Base-by-base conservation (phyloP, 2,888 invertebrate genomes). In the Xanthorhoe designata region DNA sequence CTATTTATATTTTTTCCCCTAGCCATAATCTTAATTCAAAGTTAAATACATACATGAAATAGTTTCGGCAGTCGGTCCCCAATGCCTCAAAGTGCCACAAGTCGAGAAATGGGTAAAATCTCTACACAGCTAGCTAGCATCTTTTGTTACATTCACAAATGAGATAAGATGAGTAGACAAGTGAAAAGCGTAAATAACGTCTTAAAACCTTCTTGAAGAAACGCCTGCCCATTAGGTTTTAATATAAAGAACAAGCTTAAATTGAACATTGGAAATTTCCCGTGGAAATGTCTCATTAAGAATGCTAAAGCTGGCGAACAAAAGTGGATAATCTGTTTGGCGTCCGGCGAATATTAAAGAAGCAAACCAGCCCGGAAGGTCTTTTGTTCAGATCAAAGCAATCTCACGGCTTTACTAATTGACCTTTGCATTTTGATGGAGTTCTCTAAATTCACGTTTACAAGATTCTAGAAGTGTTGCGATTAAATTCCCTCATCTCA, bases 291-390 rank as follows among this genome's bases (percentile, higher is more conserved):
- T 84, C 88, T 90, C 85, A 89, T 90, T 90, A 87, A 86, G 86
- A 87, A 90, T 90, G 84, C 87, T 84, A 85, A 89, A 89, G 85
- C 86, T 77, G 78, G 81, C 81, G 82, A 88, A 86, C 85, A 88
- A 87, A 88, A 90, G 89, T 89, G 87, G 87, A 87, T 91, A 91
- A 90, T 90, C 90, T 88, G 85, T 86, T 86, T 84, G 82, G 82
- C 85, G 85, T 88, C 87, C 79, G 81, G 84, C 81, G 86, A 88
- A 87, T 85, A 87, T 90, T 88, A 88, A 87, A 87, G 88, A 86
- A 87, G 84, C 81, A 84, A 82, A 79, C 82, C 79, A 79, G 74
- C 75, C 79, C 84, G 81, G 83, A 83, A 86, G 82, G 81, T 82
- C 84, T 86, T 87, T 86, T 85, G 83, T 83, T 77, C 77, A 87